Base-by-base conservation (phyloP, 2,888 invertebrate species). In the Pachliopta kotzebuea region DNA sequence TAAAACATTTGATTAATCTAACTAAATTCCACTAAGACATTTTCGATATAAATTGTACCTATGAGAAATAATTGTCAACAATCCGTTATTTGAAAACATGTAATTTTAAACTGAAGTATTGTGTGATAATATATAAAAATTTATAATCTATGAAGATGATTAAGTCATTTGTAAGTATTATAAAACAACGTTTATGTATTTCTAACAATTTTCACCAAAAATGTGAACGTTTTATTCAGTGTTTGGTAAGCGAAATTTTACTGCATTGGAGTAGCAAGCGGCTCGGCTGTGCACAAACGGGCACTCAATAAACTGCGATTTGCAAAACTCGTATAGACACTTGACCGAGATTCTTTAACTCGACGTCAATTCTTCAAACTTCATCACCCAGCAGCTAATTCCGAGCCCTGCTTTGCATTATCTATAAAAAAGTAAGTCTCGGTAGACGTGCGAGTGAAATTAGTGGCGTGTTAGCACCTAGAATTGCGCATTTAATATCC, bases 391-490 rank as follows among this genome's bases (percentile, higher is more conserved):
- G 53, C 66, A 68, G 68, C 70, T 72, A 75, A 75, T 72, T 68
- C 55, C 60, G 63, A 24, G 65, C 57, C n/a, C 62, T 68, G 61
- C 66, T 72, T 76, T 72, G 68, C 71, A 78, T 76, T 75, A 74
- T 75, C 72, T 68, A 74, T 64, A 60, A 68, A 45, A n/a, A 45
- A 65, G 58, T 68, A 72, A 63, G 68, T 67, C 71, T 67, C 62
- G 69, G 65, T 67, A 67, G 64, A 66, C 65, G 62, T 54, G 59
- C 75, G 76, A 77, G 74, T 77, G 69, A 79, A 78, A 83, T 81
- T 78, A 82, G 74, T 71, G 67, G 74, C 71, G 77, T 14, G 74
- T 83, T 81, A 80, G 69, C 77, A 75, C 77, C 75, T 81, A 74
- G 70, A 72, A 75, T 72, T 72, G 72, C 69, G 73, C 79, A 75